phyloP scores from a whole-genome alignment of 2,113 vertebrate species.

The Mesitornis unicolor region DNA sequence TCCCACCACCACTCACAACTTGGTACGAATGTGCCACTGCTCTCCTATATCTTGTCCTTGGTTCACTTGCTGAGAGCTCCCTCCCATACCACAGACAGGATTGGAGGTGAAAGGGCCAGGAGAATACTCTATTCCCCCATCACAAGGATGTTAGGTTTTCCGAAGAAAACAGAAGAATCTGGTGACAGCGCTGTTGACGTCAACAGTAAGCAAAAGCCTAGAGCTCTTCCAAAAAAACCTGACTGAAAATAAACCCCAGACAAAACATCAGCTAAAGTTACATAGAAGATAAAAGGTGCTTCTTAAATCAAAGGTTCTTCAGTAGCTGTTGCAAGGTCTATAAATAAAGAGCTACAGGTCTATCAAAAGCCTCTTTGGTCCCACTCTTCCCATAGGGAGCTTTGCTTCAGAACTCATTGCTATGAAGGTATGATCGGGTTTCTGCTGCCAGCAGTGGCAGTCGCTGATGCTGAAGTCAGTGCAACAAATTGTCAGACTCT shows the following conservation, averaged over 20 bases:
- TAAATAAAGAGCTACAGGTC: background rate
- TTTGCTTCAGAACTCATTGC: background rate
- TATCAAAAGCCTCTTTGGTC: background rate
- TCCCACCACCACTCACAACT: background rate
- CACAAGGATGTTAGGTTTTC: background rate
- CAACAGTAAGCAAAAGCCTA: background rate
- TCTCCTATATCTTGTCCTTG: background rate
- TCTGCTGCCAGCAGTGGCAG: background rate
- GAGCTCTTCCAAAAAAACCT: background rate
- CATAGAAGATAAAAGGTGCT: background rate
- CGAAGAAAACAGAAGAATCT: background rate
- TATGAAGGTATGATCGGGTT: background rate
- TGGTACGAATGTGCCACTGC: background rate
- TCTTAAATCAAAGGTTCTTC: background rate
- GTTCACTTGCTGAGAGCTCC: background rate
- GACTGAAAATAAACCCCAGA: background rate
- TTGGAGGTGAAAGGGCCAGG: background rate
- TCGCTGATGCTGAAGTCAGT: background rate
- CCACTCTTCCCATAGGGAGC: background rate
- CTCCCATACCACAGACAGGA: background rate
- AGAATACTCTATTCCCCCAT: background rate
- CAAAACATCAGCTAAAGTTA: background rate
- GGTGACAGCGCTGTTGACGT: background rate
- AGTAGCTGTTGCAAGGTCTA: background rate
- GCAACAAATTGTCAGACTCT: background rate